phyloP scores from a whole-genome alignment of 2,113 vertebrate genomes.

The Carassius auratus region DNA sequence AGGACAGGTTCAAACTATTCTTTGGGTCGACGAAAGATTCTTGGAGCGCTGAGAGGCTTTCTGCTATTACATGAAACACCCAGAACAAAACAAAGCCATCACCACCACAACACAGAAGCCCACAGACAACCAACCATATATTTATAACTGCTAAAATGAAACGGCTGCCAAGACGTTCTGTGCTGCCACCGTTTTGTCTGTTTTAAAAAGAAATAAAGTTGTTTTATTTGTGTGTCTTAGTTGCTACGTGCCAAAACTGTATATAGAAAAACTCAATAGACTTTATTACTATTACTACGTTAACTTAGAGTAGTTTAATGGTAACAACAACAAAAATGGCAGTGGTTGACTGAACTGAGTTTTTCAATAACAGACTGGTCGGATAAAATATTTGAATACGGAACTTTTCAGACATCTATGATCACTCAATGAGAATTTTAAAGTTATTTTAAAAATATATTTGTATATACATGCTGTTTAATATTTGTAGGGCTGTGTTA shows the following conservation, averaged over 20 bases:
- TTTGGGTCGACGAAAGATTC: background rate
- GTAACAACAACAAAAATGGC: background rate
- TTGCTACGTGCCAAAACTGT: constrained; percentile 7
- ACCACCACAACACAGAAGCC: constrained; percentile 17
- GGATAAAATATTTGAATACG: background rate
- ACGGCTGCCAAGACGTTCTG: constrained; percentile 5
- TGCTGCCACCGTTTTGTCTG: background rate
- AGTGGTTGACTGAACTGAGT: background rate
- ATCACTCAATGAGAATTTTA: background rate
- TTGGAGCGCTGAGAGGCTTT: background rate
- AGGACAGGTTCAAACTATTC: constrained; percentile 43
- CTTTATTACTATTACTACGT: background rate
- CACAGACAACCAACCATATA: constrained; percentile 6
- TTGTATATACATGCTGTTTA: too few relatives aligned
- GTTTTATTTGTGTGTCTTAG: background rate
- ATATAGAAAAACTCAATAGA: background rate
- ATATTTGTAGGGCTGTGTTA: too few relatives aligned
- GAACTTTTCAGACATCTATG: background rate
- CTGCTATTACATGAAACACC: background rate
- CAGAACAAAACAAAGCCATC: constrained; percentile 14
- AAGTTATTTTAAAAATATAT: background rate
- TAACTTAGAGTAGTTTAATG: background rate
- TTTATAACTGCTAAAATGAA: background rate
- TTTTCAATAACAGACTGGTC: background rate
- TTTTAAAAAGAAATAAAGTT: background rate